Conservation (phyloP, 2,113 vertebrate species). For the Bagarius yarrelli region DNA sequence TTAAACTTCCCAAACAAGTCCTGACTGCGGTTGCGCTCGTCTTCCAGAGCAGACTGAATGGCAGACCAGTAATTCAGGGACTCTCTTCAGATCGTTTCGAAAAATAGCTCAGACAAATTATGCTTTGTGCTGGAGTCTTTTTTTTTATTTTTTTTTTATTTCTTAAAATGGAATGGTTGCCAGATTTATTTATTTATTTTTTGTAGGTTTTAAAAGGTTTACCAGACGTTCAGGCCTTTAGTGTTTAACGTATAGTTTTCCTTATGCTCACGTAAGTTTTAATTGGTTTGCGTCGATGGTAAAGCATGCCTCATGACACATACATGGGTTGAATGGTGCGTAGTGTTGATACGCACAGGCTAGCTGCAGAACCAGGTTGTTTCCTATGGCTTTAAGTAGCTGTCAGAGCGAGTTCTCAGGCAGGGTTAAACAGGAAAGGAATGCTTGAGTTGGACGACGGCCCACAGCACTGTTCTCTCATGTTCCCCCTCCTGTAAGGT, state of each 20-base stretch:
- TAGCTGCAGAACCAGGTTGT: constrained; percentile 20
- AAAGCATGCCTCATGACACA: neutral
- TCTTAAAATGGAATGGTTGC: neutral
- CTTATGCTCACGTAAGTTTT: neutral
- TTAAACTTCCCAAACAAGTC: constrained; percentile 44
- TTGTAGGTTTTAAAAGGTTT: constrained; percentile 20
- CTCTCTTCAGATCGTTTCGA: constrained; percentile 43
- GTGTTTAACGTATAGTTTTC: neutral
- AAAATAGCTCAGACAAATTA: constrained; percentile 55
- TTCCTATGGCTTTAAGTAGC: constrained; percentile 29
- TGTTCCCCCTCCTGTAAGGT: constrained; percentile 14
- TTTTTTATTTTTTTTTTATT: constrained; percentile 36
- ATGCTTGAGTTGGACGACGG: constrained; percentile 38
- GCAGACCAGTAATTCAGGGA: constrained; percentile 53
- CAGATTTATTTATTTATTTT: constrained; percentile 31
- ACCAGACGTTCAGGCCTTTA: constrained; percentile 21
- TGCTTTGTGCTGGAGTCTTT: constrained; percentile 40
- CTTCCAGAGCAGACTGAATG: constrained; percentile 37
- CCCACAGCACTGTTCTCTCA: constrained; percentile 33
- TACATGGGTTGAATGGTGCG: neutral
- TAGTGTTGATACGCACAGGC: neutral
- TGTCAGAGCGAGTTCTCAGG: constrained; percentile 22
- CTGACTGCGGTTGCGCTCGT: constrained; percentile 43
- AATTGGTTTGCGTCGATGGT: neutral
- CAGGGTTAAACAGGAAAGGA: constrained; percentile 37